Conservation (phyloP, 1,140 invertebrate species). For the Drosophila takahashii region DNA sequence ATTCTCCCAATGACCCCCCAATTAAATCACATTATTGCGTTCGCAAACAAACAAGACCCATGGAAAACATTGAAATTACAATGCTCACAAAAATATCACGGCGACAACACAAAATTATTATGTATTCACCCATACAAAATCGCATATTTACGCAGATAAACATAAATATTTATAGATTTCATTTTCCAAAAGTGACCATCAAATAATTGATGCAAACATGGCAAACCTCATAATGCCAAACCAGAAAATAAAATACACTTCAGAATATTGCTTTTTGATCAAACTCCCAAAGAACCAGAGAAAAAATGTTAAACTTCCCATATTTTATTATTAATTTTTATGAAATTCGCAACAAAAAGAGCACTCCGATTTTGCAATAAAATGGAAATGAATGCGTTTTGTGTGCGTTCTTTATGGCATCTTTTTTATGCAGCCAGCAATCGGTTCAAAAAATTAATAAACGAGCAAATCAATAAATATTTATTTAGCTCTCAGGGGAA, state of each 20-base stretch:
- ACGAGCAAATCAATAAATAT: slow-evolving; percentile 67
- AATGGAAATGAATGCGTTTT: slow-evolving; percentile 60
- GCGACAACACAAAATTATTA: slow-evolving; percentile 1
- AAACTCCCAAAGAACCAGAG: slow-evolving; percentile 12
- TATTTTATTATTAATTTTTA: slow-evolving; percentile 56
- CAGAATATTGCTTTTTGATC: slow-evolving; percentile 27
- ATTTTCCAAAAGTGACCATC: slow-evolving; percentile 33
- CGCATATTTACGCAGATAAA: slow-evolving; percentile 23
- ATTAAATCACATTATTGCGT: slow-evolving; percentile 12
- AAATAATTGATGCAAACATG: slow-evolving; percentile 37
- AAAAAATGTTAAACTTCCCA: slow-evolving; percentile 21
- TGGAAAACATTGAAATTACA: slow-evolving; percentile 19
- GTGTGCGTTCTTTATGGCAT: slow-evolving; percentile 14
- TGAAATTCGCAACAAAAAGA: slow-evolving; percentile 36
- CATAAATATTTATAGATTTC: slow-evolving; percentile 31
- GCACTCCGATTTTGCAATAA: slow-evolving; percentile 24
- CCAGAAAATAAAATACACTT: slow-evolving; percentile 36
- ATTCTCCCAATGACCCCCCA: neutral
- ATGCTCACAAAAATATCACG: slow-evolving; percentile 6
- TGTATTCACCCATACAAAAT: slow-evolving; percentile 16
- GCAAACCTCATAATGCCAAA: slow-evolving; percentile 27
- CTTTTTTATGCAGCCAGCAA: slow-evolving; percentile 45
- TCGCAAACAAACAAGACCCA: neutral
- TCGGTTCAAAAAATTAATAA: slow-evolving; percentile 41
- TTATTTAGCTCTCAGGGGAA: slow-evolving; percentile 53